A percentile compares a stretch with the other conserved stretches of the same genome.
phyloP scores from a whole-genome alignment of 2,797 vertebrate genomes.

The Craterocephalus amniculus region DNA sequence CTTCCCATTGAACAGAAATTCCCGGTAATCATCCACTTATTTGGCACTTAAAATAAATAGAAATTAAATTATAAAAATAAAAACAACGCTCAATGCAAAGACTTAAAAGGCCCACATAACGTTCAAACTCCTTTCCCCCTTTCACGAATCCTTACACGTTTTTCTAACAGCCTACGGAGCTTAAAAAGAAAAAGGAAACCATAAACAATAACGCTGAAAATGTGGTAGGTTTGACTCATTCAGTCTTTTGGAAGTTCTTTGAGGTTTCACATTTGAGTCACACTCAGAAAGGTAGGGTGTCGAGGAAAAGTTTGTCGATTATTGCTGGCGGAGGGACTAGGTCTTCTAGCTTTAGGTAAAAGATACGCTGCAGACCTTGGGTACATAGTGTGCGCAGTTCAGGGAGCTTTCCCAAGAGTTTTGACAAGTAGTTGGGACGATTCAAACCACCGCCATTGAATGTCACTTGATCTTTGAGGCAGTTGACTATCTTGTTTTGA shows the following conservation, averaged over 20 bases:
- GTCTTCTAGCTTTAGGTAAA: slow-evolving; percentile 99
- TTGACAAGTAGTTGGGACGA: slow-evolving; percentile 98
- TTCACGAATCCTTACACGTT: slow-evolving; percentile 45
- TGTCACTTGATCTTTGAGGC: slow-evolving; percentile 99
- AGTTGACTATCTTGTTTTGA: slow-evolving; percentile 99
- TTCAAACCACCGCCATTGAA: slow-evolving; percentile 96
- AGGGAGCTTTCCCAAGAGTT: slow-evolving; percentile 98
- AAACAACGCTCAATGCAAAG: slow-evolving; percentile 48
- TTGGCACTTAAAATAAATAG: slow-evolving; percentile 72
- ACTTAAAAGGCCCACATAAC: slow-evolving; percentile 47
- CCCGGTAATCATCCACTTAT: slow-evolving; percentile 71
- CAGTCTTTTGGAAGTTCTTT: slow-evolving; percentile 83
- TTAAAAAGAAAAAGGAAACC: slow-evolving; percentile 58
- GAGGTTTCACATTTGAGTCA: slow-evolving; percentile 75
- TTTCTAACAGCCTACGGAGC: slow-evolving; percentile 57
- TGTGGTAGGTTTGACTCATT: slow-evolving; percentile 64
- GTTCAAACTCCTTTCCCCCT: slow-evolving; percentile 42
- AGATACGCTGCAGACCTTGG: slow-evolving; percentile 99
- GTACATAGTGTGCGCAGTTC: slow-evolving; percentile 99
- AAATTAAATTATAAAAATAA: slow-evolving; percentile 11
- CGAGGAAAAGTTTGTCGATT: slow-evolving; percentile 99
- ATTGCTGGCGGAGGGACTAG: slow-evolving; percentile 99
- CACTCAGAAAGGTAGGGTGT: slow-evolving; percentile 98
- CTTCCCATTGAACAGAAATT: slow-evolving; percentile 67
- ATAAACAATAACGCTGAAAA: slow-evolving; percentile 66